Conservation (phyloP, 2,113 vertebrate genomes). For the Hemibagrus wyckioides region DNA sequence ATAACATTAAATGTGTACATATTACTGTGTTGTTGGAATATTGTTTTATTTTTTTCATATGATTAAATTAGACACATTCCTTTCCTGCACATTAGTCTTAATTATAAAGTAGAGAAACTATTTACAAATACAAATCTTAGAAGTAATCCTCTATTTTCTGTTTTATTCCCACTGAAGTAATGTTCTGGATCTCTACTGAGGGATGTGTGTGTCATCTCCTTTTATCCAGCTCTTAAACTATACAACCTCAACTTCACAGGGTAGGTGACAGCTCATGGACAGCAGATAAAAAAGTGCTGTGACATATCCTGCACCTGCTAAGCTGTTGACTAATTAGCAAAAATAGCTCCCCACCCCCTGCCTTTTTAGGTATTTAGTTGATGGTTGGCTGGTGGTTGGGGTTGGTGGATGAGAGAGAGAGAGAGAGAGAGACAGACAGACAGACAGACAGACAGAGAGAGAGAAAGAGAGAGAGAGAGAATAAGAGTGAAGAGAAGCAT, state of each 20-base stretch:
- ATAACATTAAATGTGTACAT: background rate
- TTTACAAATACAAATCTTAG: constrained; percentile 75
- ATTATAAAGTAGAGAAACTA: constrained; percentile 65
- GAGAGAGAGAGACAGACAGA: constrained; percentile 55
- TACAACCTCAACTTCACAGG: constrained; percentile 76
- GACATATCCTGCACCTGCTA: constrained; percentile 81
- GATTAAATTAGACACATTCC: constrained; percentile 45
- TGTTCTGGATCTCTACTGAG: constrained; percentile 73
- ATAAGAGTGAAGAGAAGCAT: constrained; percentile 72
- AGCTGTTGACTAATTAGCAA: constrained; percentile 95
- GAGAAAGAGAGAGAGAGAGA: constrained; percentile 57
- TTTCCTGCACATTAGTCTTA: constrained; percentile 58
- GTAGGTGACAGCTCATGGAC: constrained; percentile 73
- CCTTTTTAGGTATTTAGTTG: constrained; percentile 84
- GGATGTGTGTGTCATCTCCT: constrained; percentile 66
- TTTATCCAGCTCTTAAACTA: constrained; percentile 71
- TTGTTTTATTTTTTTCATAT: background rate
- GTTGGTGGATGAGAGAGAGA: constrained; percentile 40
- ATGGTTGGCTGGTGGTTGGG: constrained; percentile 76
- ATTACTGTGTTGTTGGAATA: background rate
- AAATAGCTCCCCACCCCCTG: constrained; percentile 74
- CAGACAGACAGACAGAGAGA: constrained; percentile 44
- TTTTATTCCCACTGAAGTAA: constrained; percentile 68
- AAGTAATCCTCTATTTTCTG: constrained; percentile 70
- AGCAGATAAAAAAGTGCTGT: constrained; percentile 74